Evolutionary conservation across 1,140 invertebrate genomes (phyloP).

Genomic region (Dreissena rostriformis): DNA sequence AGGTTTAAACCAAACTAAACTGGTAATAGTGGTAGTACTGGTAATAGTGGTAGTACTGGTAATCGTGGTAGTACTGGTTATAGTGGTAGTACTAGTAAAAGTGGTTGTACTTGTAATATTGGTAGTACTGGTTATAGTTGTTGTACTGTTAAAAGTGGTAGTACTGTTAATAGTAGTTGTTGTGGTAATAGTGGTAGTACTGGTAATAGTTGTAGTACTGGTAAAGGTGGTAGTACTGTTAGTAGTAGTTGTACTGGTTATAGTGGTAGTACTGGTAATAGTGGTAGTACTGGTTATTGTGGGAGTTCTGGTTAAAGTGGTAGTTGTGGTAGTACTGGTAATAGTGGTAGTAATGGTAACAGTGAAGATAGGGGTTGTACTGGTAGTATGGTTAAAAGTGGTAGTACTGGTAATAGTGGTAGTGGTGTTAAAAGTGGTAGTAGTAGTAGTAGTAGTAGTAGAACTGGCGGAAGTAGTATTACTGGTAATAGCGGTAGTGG

Average conservation of each 20-base stretch:
- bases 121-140: background rate
- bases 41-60: background rate
- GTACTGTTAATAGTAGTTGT: background rate
- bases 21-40: no score
- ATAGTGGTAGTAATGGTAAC: background rate
- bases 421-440: background rate
- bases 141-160: background rate
- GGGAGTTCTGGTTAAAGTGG: background rate
- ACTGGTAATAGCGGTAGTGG: background rate
- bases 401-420: background rate
- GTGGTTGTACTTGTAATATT: background rate
- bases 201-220: background rate
- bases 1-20: no score
- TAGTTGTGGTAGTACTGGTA: background rate
- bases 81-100: background rate
- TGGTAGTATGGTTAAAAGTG: background rate
- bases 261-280: background rate
- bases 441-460: background rate
- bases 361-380: background rate
- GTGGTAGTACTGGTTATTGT: background rate
- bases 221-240: background rate
- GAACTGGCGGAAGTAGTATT: background rate
- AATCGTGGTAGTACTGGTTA: background rate
- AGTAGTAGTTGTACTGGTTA: background rate
- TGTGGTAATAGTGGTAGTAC: background rate